Conservation (phyloP, 2,888 invertebrate genomes). For the Labia minor region DNA sequence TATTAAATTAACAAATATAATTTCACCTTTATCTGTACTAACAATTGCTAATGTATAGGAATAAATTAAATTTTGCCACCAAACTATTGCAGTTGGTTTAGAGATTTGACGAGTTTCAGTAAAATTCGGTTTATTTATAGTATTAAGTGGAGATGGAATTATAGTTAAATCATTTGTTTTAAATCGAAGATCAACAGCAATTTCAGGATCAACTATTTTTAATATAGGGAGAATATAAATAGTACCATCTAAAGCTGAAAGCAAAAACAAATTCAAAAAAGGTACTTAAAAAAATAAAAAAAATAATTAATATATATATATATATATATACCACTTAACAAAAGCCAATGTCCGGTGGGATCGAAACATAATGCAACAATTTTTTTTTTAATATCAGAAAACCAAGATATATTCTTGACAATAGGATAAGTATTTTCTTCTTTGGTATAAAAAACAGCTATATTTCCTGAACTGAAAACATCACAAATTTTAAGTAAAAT, state of each 20-base stretch:
- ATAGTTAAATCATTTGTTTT: slow-evolving; percentile 45
- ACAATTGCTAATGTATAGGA: slow-evolving; percentile 36
- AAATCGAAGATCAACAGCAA: slow-evolving; percentile 47
- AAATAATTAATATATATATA: background rate
- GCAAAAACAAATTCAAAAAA: background rate
- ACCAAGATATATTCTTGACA: slow-evolving; percentile 31
- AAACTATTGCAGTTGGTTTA: slow-evolving; percentile 34
- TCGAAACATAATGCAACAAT: slow-evolving; percentile 58
- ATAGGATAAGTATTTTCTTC: slow-evolving; percentile 23
- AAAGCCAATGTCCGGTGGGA: slow-evolving; percentile 66
- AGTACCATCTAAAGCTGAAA: slow-evolving; percentile 45
- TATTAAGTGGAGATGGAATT: slow-evolving; percentile 35
- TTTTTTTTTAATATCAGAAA: slow-evolving; percentile 29
- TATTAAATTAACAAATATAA: slow-evolving; percentile 59
- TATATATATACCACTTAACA: slow-evolving; percentile 37
- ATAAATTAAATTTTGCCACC: slow-evolving; percentile 36
- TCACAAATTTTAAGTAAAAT: too few species aligned
- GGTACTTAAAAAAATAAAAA: background rate
- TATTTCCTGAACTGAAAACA: slow-evolving; percentile 28
- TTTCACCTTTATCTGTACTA: slow-evolving; percentile 42
- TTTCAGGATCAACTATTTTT: slow-evolving; percentile 44
- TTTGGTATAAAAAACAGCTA: slow-evolving; percentile 26
- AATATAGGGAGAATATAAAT: slow-evolving; percentile 51
- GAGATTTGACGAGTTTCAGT: slow-evolving; percentile 19
- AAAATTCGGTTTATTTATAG: slow-evolving; percentile 34